Base-by-base conservation (phyloP, 2,113 vertebrate species). In the Zosterops japonicus region DNA sequence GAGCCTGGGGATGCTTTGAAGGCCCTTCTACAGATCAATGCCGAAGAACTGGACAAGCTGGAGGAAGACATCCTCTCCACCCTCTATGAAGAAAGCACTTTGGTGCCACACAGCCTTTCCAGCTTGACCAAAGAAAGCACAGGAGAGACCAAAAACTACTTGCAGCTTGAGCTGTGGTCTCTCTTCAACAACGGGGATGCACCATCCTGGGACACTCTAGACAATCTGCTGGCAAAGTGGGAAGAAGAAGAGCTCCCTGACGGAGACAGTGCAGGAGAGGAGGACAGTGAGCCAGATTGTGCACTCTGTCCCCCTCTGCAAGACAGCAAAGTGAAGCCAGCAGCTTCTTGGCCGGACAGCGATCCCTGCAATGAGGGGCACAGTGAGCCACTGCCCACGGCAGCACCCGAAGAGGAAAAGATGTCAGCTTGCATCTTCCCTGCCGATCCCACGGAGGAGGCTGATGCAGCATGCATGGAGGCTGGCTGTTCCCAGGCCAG, bases 221-320 rank as follows among this genome's bases (percentile, higher is more conserved):
- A 79, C 2, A 1, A 36, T 1, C 3, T 36, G 7, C 41, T 56
- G 41, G 50, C 1, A 20, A 25, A 67, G 27, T 46, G 33, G 33
- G 27, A 67, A 21, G 27, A 67, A 15, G 61, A 56, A 36, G n/a
- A 56, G 21, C 20, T 36, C 33, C 27, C 12, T 3, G 12, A 31
- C 3, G 4, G 12, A 46, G 81, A 33, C 0, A 3, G 11, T 25
- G 27, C 11, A 22, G 47, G 13, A 53, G 33, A 46, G 11, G 17
- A 21, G 22, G 13, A 33, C 14, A 27, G 49, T 1, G 17, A 63
- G 11, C 5, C 57, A 11, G 7, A 22, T 5, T 14, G 22, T 1
- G 2, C 5, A 4, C 9, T 24, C 2, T 36, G 8, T 53, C 25
- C 3, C 9, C 0, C 2, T 1, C 12, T 24, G 14, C 35, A 22